These are phyloP conservation scores for Drosophila bunnanda DNA, from an alignment of 2,888 invertebrate species.

Conservation along the genomic window DNA sequence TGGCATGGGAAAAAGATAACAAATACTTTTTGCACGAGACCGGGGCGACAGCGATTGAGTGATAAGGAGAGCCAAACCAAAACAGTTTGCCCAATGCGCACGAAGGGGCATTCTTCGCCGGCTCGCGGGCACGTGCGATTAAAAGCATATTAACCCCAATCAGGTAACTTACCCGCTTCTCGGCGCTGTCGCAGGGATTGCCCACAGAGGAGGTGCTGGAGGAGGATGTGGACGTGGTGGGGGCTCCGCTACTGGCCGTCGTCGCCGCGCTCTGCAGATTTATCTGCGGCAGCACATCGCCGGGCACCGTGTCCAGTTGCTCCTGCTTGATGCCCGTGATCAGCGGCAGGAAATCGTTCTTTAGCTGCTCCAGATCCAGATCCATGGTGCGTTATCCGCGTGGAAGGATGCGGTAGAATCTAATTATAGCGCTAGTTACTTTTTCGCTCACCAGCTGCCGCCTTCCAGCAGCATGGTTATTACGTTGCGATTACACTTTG, in stretches of 20 bases:
- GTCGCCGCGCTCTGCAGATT: constrained; percentile 63
- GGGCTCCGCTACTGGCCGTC: constrained; percentile 60
- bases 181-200: constrained; percentile 85
- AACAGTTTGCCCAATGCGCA: constrained; percentile 5
- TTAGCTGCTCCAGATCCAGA: constrained; percentile 83
- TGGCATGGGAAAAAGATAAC: constrained; percentile 72
- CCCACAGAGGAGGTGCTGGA: constrained; percentile 80
- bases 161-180: constrained; percentile 83
- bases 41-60: not conserved
- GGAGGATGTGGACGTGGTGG: constrained; percentile 74
- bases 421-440: constrained; percentile 60
- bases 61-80: constrained; percentile 15
- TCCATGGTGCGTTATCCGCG: constrained; percentile 75
- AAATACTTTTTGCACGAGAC: constrained; percentile 63
- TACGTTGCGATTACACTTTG: constrained; percentile 35
- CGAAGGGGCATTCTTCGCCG: not conserved
- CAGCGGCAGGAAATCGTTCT: constrained; percentile 84
- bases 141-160: constrained; percentile 39
- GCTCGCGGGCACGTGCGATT: constrained; percentile 56
- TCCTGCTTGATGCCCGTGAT: constrained; percentile 84
- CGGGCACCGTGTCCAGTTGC: constrained; percentile 79
- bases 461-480: constrained; percentile 56
- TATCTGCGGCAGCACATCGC: constrained; percentile 72
- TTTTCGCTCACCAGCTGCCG: constrained; percentile 48
- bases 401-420: constrained; percentile 1